These are phyloP conservation scores for Drosophila pegasa DNA, from an alignment of 2,888 invertebrate genomes.

Conservation along the genomic window DNA sequence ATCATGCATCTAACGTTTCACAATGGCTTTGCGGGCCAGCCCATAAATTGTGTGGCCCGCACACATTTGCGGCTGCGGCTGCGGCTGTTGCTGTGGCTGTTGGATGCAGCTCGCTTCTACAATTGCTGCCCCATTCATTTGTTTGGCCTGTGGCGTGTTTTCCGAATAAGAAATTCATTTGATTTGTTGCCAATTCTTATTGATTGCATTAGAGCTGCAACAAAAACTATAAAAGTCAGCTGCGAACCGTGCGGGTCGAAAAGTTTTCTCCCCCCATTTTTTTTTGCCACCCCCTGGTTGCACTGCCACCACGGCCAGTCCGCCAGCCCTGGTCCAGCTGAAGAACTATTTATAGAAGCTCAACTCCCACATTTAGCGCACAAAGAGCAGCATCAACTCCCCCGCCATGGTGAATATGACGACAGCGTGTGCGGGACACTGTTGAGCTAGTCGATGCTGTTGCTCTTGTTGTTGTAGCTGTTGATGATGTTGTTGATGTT, in stretches of 20 bases:
- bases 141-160: constrained; percentile 16
- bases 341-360: constrained; percentile 50
- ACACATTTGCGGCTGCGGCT: background rate
- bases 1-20: constrained; percentile 5
- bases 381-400: constrained; percentile 15
- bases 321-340: constrained; percentile 23
- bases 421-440: constrained; percentile 48
- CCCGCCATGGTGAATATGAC: constrained; percentile 50
- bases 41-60: constrained; percentile 9
- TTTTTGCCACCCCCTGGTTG: background rate
- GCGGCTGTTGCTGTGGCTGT: no score
- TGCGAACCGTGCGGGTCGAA: constrained; percentile 11
- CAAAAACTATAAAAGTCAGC: constrained; percentile 22
- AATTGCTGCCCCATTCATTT: constrained; percentile 25
- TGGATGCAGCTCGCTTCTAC: no score
- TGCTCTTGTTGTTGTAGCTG: constrained; percentile 29
- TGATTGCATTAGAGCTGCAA: constrained; percentile 53
- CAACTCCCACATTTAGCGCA: constrained; percentile 50
- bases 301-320: background rate
- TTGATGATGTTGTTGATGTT: constrained; percentile 22
- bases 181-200: constrained; percentile 58
- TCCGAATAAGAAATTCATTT: constrained; percentile 31
- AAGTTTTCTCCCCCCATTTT: constrained; percentile 6
- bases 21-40: background rate
- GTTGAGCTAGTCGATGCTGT: constrained; percentile 10